phyloP scores from a whole-genome alignment of 2,797 vertebrate genomes.

The Morus bassanus region DNA sequence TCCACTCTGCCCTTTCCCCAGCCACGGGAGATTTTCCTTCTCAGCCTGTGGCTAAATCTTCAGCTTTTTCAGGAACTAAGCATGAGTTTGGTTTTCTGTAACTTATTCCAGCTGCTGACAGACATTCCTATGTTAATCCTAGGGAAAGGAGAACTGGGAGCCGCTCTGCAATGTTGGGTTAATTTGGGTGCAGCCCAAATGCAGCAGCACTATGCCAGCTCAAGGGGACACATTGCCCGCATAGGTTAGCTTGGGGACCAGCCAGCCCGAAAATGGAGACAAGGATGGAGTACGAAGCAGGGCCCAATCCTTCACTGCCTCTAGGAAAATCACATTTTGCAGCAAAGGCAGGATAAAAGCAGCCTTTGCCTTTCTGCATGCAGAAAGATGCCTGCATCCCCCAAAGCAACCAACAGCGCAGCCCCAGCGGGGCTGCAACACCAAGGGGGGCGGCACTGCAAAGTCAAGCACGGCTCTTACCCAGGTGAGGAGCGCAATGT shows the following conservation, averaged over 20 bases:
- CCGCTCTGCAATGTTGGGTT: background rate
- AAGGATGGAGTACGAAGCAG: background rate
- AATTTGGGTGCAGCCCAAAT: background rate
- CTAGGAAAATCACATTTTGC: background rate
- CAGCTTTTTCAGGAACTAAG: background rate
- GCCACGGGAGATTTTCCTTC: background rate
- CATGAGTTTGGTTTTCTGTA: background rate
- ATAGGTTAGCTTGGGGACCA: background rate
- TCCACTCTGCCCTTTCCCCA: background rate
- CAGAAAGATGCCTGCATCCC: background rate
- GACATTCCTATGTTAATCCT: background rate
- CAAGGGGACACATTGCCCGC: rapidly evolving
- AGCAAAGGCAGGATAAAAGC: background rate
- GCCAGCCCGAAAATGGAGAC: background rate
- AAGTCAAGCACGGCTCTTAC: background rate
- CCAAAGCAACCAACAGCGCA: background rate
- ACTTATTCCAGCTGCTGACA: background rate
- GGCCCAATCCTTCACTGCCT: background rate
- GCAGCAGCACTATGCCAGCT: background rate
- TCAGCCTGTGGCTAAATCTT: background rate
- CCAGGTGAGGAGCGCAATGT: background rate
- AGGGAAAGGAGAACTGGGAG: background rate
- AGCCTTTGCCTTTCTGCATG: background rate
- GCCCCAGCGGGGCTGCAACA: too few species aligned
- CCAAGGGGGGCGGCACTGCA: rapidly evolving